A percentile compares a stretch with the other conserved stretches of the same genome.
Conservation (phyloP, 2,888 invertebrate species). For the Linnaemya tessellans region DNA sequence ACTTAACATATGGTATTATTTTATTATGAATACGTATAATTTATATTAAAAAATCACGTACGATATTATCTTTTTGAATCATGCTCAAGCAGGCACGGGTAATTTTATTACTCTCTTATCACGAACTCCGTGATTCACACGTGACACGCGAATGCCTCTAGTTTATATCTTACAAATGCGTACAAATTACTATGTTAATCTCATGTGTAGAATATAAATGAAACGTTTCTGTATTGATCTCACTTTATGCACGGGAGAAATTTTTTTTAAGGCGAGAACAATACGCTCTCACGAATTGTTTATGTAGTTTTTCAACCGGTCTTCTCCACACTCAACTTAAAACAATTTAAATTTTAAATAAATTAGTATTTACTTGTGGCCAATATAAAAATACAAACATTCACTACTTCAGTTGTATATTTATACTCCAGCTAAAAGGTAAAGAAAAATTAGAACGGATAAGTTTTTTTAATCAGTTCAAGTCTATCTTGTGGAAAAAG, state of each 20-base stretch:
- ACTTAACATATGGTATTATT: too few relatives aligned
- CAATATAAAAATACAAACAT: neutral
- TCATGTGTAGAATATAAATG: too few relatives aligned
- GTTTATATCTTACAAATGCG: too few relatives aligned
- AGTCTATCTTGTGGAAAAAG: neutral
- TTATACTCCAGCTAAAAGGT: constrained; percentile 44
- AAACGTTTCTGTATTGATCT: too few relatives aligned
- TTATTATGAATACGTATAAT: too few relatives aligned
- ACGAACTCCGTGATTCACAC: too few relatives aligned
- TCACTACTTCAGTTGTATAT: constrained; percentile 23
- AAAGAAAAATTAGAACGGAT: neutral
- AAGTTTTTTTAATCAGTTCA: neutral
- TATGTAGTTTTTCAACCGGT: neutral
- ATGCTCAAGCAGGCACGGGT: too few relatives aligned
- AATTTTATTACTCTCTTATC: too few relatives aligned
- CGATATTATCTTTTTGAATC: too few relatives aligned
- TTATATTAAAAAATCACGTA: neutral
- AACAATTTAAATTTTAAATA: neutral
- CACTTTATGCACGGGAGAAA: neutral
- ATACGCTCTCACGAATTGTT: neutral
- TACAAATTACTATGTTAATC: too few relatives aligned
- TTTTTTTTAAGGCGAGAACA: too few relatives aligned
- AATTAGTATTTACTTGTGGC: neutral
- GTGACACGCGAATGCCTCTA: too few relatives aligned
- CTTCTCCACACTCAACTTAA: neutral